Evolutionary conservation across 1,140 invertebrate genomes (phyloP), one percentile per base, ranked within the genome.

Genomic region (Microplitis demolitor): DNA sequence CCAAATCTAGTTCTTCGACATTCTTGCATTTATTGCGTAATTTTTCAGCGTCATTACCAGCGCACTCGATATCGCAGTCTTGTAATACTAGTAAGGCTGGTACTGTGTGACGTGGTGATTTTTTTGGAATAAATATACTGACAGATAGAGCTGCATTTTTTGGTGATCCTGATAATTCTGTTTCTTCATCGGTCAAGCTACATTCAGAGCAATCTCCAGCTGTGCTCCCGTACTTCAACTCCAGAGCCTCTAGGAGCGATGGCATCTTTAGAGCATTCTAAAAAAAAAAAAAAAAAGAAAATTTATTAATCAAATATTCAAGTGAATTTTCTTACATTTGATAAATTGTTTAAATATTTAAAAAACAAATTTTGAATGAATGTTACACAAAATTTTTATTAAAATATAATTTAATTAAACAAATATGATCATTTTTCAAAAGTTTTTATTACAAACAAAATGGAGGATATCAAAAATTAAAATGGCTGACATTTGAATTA

Each of bases 1-100:
- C 96, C 58, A 98, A 88, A 82, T 97, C 96, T 58, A 98, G 88
- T 87, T 97, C 96, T 77, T 94, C 91, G 2, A 97, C 96, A 74
- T 92, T 91, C 54, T 91, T 90, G 83, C 96, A 97, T 84, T 96
- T 94, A 71, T 92, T 91, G 39, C 91, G 90, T 31, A 97, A 87
- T 31, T 88, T 86, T 64, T 92, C 91, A 50, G 91, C 89, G 16
- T 92, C 91, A 80, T 94, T 93, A n/a, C 96, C 96, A 56, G 94
- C 94, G 73, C 91, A 92, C 74, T 94, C 92, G 74, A 97, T 96
- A 82, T 95, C 93, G 84, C 94, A 95, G 81, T 95, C 94, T 78
- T 96, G 95, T n/a, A 97, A 88, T 54, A 96, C 94, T 64, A 97
- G 86, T n/a, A 95, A 87, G 0, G 93, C 92, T 5, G 95, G 95